Evolutionary conservation across 1,140 invertebrate genomes (phyloP).

Genomic region (Tetraneura akinire): DNA sequence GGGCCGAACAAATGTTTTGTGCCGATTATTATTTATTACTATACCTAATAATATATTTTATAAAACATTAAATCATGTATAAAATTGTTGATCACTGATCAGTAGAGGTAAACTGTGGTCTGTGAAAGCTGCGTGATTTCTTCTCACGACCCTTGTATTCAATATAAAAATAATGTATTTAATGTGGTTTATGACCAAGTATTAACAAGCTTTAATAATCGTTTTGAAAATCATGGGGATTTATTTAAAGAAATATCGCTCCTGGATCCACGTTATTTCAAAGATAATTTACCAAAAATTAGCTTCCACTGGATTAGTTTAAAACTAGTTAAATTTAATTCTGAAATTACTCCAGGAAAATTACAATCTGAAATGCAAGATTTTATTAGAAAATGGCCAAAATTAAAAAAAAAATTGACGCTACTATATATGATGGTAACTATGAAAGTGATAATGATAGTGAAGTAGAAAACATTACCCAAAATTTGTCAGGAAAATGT

Average conservation of each 20-base stretch:
- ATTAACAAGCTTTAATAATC: conserved; percentile 5
- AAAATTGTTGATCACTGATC: no score
- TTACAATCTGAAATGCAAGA: not conserved
- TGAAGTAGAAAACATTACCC: not conserved
- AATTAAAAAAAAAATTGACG: not conserved
- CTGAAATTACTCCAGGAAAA: not conserved
- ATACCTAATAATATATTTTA: no score
- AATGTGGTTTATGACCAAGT: not conserved
- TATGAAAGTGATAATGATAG: not conserved
- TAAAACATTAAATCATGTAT: no score
- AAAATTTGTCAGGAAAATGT: not conserved
- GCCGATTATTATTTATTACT: no score
- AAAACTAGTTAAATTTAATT: not conserved
- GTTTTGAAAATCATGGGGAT: not conserved
- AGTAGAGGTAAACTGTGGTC: no score
- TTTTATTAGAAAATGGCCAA: conserved; percentile 2
- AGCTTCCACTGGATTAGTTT: not conserved
- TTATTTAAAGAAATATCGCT: conserved; percentile 2
- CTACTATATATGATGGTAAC: not conserved
- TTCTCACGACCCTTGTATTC: not conserved
- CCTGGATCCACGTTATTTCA: not conserved
- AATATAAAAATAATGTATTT: not conserved
- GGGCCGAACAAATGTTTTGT: no score
- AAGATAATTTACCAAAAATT: not conserved
- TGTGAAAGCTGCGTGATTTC: no score